Evolutionary conservation across 2,888 invertebrate genomes (phyloP).

Genomic region (Panorpa germanica): DNA sequence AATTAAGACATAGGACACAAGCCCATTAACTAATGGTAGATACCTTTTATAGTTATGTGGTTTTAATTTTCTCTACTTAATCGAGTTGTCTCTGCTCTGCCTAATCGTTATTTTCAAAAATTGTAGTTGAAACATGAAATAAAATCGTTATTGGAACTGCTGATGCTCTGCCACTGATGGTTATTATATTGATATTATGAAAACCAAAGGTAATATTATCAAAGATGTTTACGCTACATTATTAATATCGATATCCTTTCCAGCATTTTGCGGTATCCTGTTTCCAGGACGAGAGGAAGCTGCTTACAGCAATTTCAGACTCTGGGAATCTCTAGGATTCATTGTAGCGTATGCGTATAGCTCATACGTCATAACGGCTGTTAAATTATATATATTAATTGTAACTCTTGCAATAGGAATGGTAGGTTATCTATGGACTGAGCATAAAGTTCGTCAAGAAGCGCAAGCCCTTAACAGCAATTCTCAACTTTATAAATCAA

Average conservation of each 20-base stretch:
- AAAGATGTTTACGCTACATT: background rate
- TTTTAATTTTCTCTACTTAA: no score
- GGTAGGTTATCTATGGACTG: slow-evolving; percentile 31
- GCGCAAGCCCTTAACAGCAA: no score
- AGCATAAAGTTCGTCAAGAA: no score
- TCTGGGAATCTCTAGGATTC: slow-evolving; percentile 49
- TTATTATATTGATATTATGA: background rate
- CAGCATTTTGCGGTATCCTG: slow-evolving; percentile 42
- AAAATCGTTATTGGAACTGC: no score
- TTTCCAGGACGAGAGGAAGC: slow-evolving; percentile 42
- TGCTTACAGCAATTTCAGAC: slow-evolving; percentile 47
- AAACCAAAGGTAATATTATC: slow-evolving; percentile 4
- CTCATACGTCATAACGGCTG: slow-evolving; percentile 27
- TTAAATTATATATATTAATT: slow-evolving; percentile 32
- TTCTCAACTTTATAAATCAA: no score
- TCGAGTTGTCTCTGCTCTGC: no score
- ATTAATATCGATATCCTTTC: slow-evolving; percentile 12
- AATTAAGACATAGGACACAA: no score
- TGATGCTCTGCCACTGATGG: slow-evolving; percentile 4
- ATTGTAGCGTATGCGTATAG: slow-evolving; percentile 40
- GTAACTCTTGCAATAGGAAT: slow-evolving; percentile 29
- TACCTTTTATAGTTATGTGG: no score
- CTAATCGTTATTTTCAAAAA: no score
- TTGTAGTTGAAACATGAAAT: no score
- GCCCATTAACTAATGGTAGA: no score